Evolutionary conservation across 1,140 invertebrate species (phyloP).

Genomic region (Popillia japonica): DNA sequence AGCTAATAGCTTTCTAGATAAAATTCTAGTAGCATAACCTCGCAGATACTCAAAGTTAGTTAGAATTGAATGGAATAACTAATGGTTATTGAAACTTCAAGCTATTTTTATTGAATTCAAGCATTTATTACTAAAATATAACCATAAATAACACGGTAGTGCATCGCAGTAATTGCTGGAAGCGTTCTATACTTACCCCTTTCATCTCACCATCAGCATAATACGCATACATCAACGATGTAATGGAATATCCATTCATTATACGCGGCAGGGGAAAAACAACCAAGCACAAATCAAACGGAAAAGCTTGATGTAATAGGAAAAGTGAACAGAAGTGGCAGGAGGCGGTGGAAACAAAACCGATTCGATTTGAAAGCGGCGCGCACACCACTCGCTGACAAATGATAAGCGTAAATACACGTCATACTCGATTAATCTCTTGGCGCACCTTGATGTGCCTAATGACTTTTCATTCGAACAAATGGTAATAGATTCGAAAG

Average conservation of each 20-base stretch:
- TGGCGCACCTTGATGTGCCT: constrained; percentile 47
- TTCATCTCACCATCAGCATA: background rate
- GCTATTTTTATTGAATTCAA: too few species aligned
- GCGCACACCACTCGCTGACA: constrained; percentile 32
- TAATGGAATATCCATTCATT: constrained; percentile 27
- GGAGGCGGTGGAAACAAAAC: constrained; percentile 24
- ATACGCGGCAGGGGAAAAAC: background rate
- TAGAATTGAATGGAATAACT: too few species aligned
- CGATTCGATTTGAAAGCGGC: constrained; percentile 31
- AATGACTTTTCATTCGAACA: constrained; percentile 47
- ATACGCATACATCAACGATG: background rate
- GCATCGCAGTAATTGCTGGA: too few species aligned
- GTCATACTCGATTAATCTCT: constrained; percentile 49
- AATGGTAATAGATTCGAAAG: constrained; percentile 39
- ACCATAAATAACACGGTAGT: too few species aligned
- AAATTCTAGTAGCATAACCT: too few species aligned
- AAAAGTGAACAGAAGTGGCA: constrained; percentile 29
- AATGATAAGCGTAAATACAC: constrained; percentile 46
- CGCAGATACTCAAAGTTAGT: too few species aligned
- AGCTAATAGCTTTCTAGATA: too few species aligned
- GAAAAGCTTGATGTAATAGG: constrained; percentile 17
- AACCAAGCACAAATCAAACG: constrained; percentile 26
- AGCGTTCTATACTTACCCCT: background rate
- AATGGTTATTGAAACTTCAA: too few species aligned
- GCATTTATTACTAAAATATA: too few species aligned